Evolutionary conservation across 2,113 vertebrate species (phyloP), one percentile per base, ranked within the genome.

Genomic region (Clinocottus analis): DNA sequence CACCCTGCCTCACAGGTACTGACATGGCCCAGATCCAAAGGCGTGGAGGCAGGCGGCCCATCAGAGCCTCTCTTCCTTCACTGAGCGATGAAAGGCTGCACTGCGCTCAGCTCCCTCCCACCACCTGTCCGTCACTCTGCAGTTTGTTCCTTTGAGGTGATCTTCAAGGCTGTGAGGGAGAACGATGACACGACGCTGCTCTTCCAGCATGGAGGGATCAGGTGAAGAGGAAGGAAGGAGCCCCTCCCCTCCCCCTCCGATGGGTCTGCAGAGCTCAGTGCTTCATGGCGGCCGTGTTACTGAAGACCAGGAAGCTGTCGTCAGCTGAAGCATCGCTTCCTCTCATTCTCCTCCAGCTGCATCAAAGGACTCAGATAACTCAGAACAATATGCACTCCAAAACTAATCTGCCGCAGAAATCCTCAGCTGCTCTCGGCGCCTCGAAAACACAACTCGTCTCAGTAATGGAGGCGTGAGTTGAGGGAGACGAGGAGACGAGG

Each of bases 141-240:
- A 80, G 84, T 84, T 82, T 87, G 72, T 35, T 88, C 84, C 77
- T 93, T 90, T 86, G 82, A 80, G 80, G 75, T 90, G 84, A 84
- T 89, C 83, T 91, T 91, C 87, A 93, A 92, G 79, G 67, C 76
- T 74, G 65, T 43, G 65, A 84, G 85, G 71, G 71, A 75, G 78
- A 62, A 82, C n/a, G 85, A 84, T 75, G 73, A 85, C 75, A 61
- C 47, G 59, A 73, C 72, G 68, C 62, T 65, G 75, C 47, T 80
- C 61, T 72, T 67, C 61, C 8, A 33, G 43, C 5, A 10, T 23
- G 33, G 43, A 39, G 37, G 16, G 39, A 31, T 27, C 31, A 21
- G 33, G 23, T 69, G 43, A 45, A 45, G 7, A 37, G 35, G 19
- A 61, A 4, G 33, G 59, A 53, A 17, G 2, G 31, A 14, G 29